These are phyloP conservation scores for Dicaeum eximium DNA, from an alignment of 2,113 vertebrate species.

Conservation along the genomic window DNA sequence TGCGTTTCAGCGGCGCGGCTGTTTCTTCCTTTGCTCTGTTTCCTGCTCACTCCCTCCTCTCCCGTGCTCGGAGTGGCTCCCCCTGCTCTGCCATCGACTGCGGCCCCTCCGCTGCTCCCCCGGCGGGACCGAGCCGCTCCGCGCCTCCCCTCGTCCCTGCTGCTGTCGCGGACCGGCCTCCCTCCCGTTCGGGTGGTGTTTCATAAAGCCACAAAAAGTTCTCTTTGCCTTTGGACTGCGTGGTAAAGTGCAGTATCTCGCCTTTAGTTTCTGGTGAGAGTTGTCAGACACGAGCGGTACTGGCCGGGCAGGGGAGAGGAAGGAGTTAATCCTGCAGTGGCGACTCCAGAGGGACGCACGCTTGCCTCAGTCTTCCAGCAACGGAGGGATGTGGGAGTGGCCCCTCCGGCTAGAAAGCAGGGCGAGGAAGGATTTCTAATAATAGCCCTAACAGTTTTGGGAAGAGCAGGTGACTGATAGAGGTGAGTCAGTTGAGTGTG, in stretches of 20 bases:
- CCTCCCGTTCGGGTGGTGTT: fast-evolving
- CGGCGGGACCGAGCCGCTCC: fast-evolving
- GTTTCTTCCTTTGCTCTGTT: not conserved
- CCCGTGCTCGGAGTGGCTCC: not conserved
- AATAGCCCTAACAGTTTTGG: fast-evolving
- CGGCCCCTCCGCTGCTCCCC: fast-evolving
- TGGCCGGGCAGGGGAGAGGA: not conserved
- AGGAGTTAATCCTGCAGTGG: not conserved
- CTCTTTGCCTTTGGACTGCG: fast-evolving
- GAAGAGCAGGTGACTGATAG: not conserved
- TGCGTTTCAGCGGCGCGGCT: not conserved
- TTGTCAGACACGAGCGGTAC: fast-evolving
- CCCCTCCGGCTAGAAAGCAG: not conserved
- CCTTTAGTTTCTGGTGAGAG: fast-evolving
- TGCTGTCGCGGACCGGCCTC: fast-evolving
- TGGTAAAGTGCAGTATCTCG: fast-evolving
- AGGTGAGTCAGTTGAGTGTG: fast-evolving
- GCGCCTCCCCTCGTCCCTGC: no score
- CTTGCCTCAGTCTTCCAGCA: not conserved
- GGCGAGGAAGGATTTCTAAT: not conserved
- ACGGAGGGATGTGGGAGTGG: not conserved
- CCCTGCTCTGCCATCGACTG: fast-evolving
- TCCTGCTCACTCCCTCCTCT: not conserved
- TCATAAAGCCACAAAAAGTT: fast-evolving
- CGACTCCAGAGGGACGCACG: not conserved